A percentile compares a stretch with the other conserved stretches of the same genome.
Evolutionary conservation across 2,888 invertebrate genomes (phyloP).

Genomic region (Caradrina kadenii): DNA sequence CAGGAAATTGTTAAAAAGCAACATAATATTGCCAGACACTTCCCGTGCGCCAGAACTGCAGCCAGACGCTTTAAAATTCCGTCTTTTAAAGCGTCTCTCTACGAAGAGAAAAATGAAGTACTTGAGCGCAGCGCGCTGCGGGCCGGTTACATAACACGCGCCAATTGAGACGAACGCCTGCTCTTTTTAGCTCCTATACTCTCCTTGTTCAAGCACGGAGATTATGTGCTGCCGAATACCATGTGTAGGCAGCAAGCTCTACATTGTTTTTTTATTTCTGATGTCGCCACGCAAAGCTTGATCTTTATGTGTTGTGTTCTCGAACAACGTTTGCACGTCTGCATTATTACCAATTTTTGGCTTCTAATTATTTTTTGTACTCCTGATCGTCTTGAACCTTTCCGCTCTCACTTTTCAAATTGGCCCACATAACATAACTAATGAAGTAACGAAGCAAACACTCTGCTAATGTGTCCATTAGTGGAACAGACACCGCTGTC

Average conservation of each 20-base stretch:
- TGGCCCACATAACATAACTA: conserved; percentile 17
- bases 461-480: conserved; percentile 58
- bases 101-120: conserved; percentile 29
- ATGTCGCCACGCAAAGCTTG: background rate
- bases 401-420: conserved; percentile 2
- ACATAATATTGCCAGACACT: too few species aligned
- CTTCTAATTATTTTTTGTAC: background rate
- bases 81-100: too few species aligned
- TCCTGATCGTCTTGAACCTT: conserved; percentile 5
- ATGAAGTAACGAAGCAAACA: conserved; percentile 27
- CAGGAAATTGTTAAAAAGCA: too few species aligned
- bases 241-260: too few species aligned
- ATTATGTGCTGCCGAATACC: background rate
- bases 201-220: conserved; percentile 10
- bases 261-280: background rate
- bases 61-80: too few species aligned
- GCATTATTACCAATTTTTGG: background rate
- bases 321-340: background rate
- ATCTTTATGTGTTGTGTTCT: background rate
- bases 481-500: conserved; percentile 30
- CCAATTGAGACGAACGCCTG: conserved; percentile 38
- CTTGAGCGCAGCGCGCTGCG: background rate
- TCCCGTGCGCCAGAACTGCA: too few species aligned
- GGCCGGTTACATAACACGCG: conserved; percentile 18
- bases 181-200: conserved; percentile 28